phyloP scores from a whole-genome alignment of 2,888 invertebrate species.

The Oasisia sp. region DNA sequence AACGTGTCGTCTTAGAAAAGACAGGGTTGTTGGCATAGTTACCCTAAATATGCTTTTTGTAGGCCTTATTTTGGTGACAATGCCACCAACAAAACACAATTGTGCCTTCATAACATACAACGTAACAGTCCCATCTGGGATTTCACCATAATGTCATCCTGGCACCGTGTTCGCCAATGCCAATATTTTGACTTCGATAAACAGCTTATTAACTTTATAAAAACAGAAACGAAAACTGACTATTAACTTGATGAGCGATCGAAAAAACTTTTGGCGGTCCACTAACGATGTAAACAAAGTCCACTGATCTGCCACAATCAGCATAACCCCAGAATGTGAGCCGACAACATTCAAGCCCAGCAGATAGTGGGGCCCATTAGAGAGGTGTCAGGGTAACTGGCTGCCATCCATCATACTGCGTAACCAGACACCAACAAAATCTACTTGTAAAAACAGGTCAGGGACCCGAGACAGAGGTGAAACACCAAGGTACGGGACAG shows the following conservation, averaged over 20 bases:
- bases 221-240: neutral
- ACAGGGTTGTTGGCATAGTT: neutral
- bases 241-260: neutral
- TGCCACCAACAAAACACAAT: no score
- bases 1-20: neutral
- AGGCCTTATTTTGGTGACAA: no score
- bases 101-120: neutral
- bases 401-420: neutral
- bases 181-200: neutral
- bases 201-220: neutral
- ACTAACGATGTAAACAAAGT: neutral
- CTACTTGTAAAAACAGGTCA: neutral
- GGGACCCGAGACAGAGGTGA: neutral
- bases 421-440: neutral
- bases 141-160: neutral
- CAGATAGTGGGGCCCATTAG: neutral
- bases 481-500: neutral
- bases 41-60: neutral
- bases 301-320: neutral
- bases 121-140: neutral
- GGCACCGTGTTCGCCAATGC: no score
- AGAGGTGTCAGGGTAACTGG: neutral
- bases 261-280: neutral
- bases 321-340: neutral
- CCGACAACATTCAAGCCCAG: neutral